Conservation (phyloP, 1,140 invertebrate species). For the Drosophila arawakana region DNA sequence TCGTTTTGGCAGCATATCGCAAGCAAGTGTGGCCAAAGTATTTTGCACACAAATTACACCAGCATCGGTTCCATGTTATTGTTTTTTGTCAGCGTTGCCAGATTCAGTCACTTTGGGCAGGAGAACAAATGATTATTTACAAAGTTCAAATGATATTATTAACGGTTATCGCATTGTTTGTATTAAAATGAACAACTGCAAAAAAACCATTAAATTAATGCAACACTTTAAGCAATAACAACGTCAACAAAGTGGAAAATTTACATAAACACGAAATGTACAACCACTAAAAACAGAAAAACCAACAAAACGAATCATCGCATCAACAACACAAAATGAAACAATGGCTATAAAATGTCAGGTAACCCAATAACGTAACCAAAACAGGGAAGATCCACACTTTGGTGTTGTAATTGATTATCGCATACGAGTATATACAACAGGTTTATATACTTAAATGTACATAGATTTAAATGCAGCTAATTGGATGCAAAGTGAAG, state of each 20-base stretch:
- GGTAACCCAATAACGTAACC: constrained; percentile 11
- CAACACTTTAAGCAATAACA: neutral
- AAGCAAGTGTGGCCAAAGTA: constrained; percentile 14
- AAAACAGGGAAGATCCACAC: neutral
- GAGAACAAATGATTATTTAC: constrained; percentile 1
- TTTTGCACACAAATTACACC: neutral
- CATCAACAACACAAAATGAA: neutral
- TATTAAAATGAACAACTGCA: neutral
- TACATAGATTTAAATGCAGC: constrained; percentile 1
- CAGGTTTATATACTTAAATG: neutral
- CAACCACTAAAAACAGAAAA: constrained; percentile 8
- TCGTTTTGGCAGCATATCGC: too few species aligned
- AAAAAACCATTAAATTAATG: constrained; percentile 1
- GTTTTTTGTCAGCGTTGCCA: constrained; percentile 41
- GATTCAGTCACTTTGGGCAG: constrained; percentile 17
- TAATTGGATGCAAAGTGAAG: neutral
- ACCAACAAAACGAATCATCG: neutral
- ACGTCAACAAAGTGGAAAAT: constrained; percentile 6
- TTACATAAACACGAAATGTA: constrained; percentile 11
- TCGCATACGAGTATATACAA: constrained; percentile 7
- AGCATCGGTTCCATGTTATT: constrained; percentile 21
- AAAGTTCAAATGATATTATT: constrained; percentile 19
- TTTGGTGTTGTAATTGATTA: constrained; percentile 27
- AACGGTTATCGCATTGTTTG: neutral
- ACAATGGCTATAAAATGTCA: constrained; percentile 17